Percentiles rank a stretch among this genome's conserved stretches.
phyloP scores from a whole-genome alignment of 2,888 invertebrate genomes.

The Ariolimax columbianus region DNA sequence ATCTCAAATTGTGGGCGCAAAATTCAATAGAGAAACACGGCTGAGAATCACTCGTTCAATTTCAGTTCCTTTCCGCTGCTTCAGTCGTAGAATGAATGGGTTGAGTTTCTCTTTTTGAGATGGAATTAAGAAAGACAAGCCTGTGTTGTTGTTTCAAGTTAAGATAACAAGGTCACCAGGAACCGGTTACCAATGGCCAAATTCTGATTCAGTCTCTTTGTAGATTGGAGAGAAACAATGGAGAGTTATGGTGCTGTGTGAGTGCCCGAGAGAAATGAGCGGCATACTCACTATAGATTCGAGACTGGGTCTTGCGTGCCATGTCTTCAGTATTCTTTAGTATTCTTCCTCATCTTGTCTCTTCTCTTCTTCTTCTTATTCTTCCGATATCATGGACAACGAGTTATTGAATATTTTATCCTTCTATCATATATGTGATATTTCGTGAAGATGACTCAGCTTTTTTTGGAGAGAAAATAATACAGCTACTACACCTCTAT shows the following conservation, averaged over 20 bases:
- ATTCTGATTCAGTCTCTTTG: constrained; percentile 28
- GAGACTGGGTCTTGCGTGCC: too few species aligned
- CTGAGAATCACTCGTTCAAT: constrained; percentile 40
- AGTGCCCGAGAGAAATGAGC: background rate
- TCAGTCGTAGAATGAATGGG: background rate
- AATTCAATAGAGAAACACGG: constrained; percentile 41
- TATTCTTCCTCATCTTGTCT: background rate
- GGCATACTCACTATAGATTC: background rate
- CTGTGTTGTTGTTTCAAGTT: background rate
- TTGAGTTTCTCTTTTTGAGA: constrained; percentile 15
- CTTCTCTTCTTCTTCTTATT: background rate
- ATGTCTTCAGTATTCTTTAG: background rate
- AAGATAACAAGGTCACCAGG: background rate
- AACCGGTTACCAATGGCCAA: constrained; percentile 4
- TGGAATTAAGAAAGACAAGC: constrained; percentile 22
- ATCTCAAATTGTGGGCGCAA: constrained; percentile 28
- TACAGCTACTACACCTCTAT: too few species aligned
- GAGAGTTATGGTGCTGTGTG: background rate
- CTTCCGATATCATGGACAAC: too few species aligned
- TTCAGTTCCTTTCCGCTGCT: background rate
- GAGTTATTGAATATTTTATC: too few species aligned
- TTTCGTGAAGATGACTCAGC: too few species aligned
- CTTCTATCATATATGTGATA: too few species aligned
- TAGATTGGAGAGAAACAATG: background rate
- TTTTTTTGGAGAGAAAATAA: too few species aligned